Conservation (phyloP, 2,888 invertebrate species). For the Acanthosepion pharaonis region DNA sequence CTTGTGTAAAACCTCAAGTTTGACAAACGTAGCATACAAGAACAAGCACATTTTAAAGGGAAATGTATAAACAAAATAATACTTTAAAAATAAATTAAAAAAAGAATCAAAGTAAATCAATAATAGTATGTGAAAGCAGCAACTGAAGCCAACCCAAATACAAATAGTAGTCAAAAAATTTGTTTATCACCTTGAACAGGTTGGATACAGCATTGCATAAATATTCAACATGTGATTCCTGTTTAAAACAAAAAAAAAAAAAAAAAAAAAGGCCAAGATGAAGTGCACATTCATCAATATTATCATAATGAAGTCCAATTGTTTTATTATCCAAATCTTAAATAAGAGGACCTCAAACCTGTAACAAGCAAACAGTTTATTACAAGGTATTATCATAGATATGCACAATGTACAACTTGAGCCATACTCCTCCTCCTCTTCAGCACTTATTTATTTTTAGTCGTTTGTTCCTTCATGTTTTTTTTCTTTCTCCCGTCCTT, state of each 20-base stretch:
- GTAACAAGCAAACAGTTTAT: slow-evolving; percentile 33
- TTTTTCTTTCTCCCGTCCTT: slow-evolving; percentile 2
- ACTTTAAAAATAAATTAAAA: neutral
- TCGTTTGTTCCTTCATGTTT: neutral
- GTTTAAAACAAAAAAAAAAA: neutral
- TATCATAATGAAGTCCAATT: slow-evolving; percentile 16
- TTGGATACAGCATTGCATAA: neutral
- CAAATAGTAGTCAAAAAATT: slow-evolving; percentile 17
- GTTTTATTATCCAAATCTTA: slow-evolving; percentile 33
- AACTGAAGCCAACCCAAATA: slow-evolving; percentile 33
- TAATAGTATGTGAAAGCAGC: neutral
- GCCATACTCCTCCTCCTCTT: slow-evolving; percentile 2
- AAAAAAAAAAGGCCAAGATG: neutral
- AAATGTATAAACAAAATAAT: neutral
- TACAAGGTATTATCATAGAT: slow-evolving; percentile 33
- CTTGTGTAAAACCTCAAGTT: neutral
- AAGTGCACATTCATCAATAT: slow-evolving; percentile 14
- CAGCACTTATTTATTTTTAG: slow-evolving; percentile 17
- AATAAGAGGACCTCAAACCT: slow-evolving; percentile 23
- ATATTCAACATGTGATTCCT: slow-evolving; percentile 33
- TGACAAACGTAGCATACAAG: neutral
- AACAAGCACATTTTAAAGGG: neutral
- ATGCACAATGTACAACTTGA: slow-evolving; percentile 33
- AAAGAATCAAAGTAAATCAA: neutral
- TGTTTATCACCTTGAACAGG: slow-evolving; percentile 33